Base-by-base conservation (phyloP, 2,888 invertebrate species). In the Elysia crispata region DNA sequence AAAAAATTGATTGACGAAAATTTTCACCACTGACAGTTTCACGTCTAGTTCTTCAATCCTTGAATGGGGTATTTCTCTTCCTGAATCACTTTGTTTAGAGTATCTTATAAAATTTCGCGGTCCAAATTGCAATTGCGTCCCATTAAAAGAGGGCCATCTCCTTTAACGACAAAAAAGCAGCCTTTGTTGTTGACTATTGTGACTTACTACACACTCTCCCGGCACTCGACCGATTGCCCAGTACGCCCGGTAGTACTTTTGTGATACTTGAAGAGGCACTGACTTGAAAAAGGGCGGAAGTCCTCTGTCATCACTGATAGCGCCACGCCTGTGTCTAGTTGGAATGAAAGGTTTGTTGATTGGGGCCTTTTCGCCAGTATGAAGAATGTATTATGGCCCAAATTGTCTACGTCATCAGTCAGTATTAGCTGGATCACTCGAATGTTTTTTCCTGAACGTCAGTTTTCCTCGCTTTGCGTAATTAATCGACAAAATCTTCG, bases 81-180 rank as follows among this genome's bases (percentile, higher is more conserved):
- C 15, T 33, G 15, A 41, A 66, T 66, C 5, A n/a, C 33, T 41
- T n/a, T 70, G n/a, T 70, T 70, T n/a, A 8, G n/a, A n/a, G n/a
- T n/a, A n/a, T n/a, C n/a, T n/a, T n/a, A n/a, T n/a, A n/a, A n/a
- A n/a, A n/a, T n/a, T n/a, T n/a, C n/a, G n/a, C n/a, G n/a, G n/a
- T n/a, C n/a, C n/a, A n/a, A n/a, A n/a, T n/a, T n/a, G n/a, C 70
- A 70, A 41, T 70, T 41, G 3, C 13, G 30, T 1, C 70, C 70
- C 5, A 70, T 8, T n/a, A 70, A 41, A n/a, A 41, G 33, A 30
- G 70, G 70, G 1, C 70, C 70, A 8, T 33, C 31, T 5, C 70
- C 31, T 3, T 8, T 6, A 18, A 70, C 70, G n/a, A 70, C 20
- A 1, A 41, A n/a, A 1, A 70, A 25, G 70, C 11, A 70, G 33